A percentile compares a stretch with the other conserved stretches of the same genome.
These are phyloP conservation scores for Sparidentex hasta DNA, from an alignment of 2,797 vertebrate genomes.

Conservation along the genomic window DNA sequence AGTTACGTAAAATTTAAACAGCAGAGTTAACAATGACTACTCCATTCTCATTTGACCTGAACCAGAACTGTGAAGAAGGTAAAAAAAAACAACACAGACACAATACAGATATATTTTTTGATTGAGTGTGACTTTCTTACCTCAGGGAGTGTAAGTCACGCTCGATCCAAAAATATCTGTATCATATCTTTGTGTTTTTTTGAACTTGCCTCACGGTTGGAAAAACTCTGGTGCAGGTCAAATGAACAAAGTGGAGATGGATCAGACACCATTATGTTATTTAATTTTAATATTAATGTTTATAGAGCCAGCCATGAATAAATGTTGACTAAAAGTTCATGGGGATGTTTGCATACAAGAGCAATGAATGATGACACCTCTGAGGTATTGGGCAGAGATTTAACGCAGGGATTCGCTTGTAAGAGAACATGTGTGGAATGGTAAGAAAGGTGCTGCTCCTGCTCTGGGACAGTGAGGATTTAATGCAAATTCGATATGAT, in stretches of 20 bases:
- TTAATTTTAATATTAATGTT: neutral
- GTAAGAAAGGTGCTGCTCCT: conserved; percentile 62
- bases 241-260: neutral
- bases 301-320: neutral
- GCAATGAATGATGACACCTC: conserved; percentile 33
- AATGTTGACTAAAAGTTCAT: conserved; percentile 12
- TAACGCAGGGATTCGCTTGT: conserved; percentile 64
- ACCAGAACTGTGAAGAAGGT: too few species aligned
- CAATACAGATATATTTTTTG: too few species aligned
- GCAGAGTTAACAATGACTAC: too few species aligned
- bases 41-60: too few species aligned
- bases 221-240: too few species aligned
- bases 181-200: too few species aligned
- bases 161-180: too few species aligned
- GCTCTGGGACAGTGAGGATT: conserved; percentile 55
- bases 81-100: too few species aligned
- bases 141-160: too few species aligned
- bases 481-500: conserved; percentile 75
- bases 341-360: conserved; percentile 6
- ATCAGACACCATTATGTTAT: neutral
- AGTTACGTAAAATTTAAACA: too few species aligned
- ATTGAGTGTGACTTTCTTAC: too few species aligned
- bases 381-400: conserved; percentile 54
- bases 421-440: conserved; percentile 68
- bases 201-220: too few species aligned